Base-by-base conservation (phyloP, 1,140 invertebrate genomes). In the Diprion similis region DNA sequence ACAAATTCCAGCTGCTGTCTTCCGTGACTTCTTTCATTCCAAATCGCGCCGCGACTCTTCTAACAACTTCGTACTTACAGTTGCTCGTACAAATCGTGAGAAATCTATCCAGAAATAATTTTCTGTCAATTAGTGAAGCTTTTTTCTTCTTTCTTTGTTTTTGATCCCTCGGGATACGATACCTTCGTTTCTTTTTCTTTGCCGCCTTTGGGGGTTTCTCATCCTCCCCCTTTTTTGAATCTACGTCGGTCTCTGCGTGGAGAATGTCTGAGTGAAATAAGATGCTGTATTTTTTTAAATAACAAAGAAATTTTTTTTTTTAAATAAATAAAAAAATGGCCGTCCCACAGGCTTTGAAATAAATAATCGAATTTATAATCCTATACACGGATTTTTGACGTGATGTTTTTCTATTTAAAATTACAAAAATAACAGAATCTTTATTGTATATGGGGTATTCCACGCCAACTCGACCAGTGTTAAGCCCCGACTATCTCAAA, bases 1-100 rank as follows among this genome's bases (percentile, higher is more conserved):
- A 95, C 19, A 98, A 90, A 83, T 96, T 95, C 96, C 96, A 98
- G 71, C 92, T 91, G 46, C 95, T 94, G 48, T 93, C 91, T 79
- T 95, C 94, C 7, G 89, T 89, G 0, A 96, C 94, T 84, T 96
- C 92, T 74, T 91, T 92, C 89, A 95, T 96, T 2, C 94, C 94
- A 78, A 93, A 92, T 72, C 91, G 91, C 70, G 91, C 89, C 0
- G 95, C 92, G 7, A 95, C 89, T 77, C 89, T 90, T 47, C 91
- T 88, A 46, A 96, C 92, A 37, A 93, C 92, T 46, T 93, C 92
- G 82, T 95, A 95, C 10, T 93, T 92, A 74, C 93, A 95, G 78
- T 93, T 93, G 15, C 89, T 89, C 8, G 94, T 89, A 79, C 94
- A 95, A 79, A 95, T 94, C 45, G 91, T 89, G 71, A 85, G 74